Percentiles rank a stretch among this genome's conserved stretches.
Evolutionary conservation across 2,113 vertebrate species (phyloP).

Genomic region (Morone saxatilis): DNA sequence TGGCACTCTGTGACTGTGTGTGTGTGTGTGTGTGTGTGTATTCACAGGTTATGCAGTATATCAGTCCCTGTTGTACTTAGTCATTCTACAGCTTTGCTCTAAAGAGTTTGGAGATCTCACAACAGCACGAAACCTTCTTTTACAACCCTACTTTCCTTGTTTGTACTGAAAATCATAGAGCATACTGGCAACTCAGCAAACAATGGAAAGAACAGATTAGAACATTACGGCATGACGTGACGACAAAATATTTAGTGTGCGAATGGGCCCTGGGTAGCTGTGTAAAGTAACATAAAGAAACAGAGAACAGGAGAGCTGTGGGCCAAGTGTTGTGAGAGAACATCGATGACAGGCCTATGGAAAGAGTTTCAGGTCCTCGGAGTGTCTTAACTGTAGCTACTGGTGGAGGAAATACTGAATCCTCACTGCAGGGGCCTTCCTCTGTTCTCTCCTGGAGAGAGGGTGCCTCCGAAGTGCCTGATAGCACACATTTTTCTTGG

Average conservation of each 20-base stretch:
- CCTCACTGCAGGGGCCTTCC: conserved; percentile 76
- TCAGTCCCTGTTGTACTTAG: conserved; percentile 62
- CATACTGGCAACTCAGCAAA: conserved; percentile 48
- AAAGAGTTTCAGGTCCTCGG: conserved; percentile 44
- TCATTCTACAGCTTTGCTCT: conserved; percentile 56
- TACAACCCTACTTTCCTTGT: conserved; percentile 51
- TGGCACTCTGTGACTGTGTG: conserved; percentile 52
- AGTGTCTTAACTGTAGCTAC: conserved; percentile 59
- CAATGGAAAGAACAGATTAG: conserved; percentile 67
- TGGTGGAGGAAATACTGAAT: conserved; percentile 72
- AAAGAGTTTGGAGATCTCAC: conserved; percentile 57
- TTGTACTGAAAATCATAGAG: conserved; percentile 53
- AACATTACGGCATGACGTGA: conserved; percentile 41
- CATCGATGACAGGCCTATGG: conserved; percentile 9
- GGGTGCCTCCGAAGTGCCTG: conserved; percentile 70
- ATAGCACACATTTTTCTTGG: conserved; percentile 80
- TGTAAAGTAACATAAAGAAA: conserved; percentile 52
- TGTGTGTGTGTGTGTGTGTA: conserved; percentile 31
- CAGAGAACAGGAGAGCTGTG: conserved; percentile 9
- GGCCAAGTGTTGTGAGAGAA: conserved; percentile 41
- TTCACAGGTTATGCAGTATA: conserved; percentile 58
- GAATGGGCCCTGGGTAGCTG: conserved; percentile 34
- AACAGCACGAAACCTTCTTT: conserved; percentile 46
- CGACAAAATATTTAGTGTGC: conserved; percentile 44
- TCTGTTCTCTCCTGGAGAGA: conserved; percentile 66